Evolutionary conservation across 1,140 invertebrate species (phyloP).

Genomic region (Cotesia vestalis): DNA sequence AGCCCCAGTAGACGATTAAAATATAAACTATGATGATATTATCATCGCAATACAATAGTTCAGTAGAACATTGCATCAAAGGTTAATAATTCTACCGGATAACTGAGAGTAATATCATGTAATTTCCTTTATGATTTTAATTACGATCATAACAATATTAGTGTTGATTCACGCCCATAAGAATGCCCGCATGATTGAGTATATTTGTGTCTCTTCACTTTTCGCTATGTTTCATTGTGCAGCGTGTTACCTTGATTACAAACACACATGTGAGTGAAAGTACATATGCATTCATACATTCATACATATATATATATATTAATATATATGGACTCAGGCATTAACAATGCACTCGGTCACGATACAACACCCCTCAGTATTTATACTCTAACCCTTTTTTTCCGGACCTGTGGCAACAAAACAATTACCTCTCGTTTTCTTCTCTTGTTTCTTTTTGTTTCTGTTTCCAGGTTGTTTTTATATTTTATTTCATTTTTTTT

Average conservation of each 20-base stretch:
- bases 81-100: neutral
- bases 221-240: neutral
- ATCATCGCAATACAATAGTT: too few relatives aligned
- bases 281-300: too few relatives aligned
- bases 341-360: neutral
- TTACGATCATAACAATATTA: neutral
- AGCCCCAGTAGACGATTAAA: too few relatives aligned
- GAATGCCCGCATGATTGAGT: conserved; percentile 7
- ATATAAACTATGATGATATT: too few relatives aligned
- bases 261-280: too few relatives aligned
- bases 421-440: conserved; percentile 19
- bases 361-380: conserved; percentile 7
- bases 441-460: neutral
- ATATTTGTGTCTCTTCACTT: conserved; percentile 3
- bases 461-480: neutral
- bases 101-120: neutral
- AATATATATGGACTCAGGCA: neutral
- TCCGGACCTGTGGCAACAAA: neutral
- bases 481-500: neutral
- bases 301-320: neutral
- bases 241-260: conserved; percentile 1
- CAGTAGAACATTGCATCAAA: neutral
- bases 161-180: neutral
- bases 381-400: conserved; percentile 12
- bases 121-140: neutral